A percentile compares a stretch with the other conserved stretches of the same genome.
Conservation (phyloP, 2,797 vertebrate species). For the Jordanella pulchra region DNA sequence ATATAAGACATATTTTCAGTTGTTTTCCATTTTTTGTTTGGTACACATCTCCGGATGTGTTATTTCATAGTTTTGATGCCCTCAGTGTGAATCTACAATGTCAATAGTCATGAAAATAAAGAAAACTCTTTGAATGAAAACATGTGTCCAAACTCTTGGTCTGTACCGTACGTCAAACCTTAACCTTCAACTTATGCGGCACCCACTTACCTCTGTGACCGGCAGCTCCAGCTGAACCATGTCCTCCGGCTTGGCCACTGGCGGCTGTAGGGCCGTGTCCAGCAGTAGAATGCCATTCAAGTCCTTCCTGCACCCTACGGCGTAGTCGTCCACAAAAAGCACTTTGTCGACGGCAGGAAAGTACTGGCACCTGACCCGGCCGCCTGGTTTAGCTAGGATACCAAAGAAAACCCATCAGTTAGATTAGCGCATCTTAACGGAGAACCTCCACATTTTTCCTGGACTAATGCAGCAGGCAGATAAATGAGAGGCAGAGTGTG, state of each 20-base stretch:
- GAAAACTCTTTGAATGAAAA: too few species aligned
- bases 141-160: too few species aligned
- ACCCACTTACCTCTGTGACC: conserved; percentile 90
- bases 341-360: conserved; percentile 98
- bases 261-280: conserved; percentile 97
- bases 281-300: conserved; percentile 97
- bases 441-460: neutral
- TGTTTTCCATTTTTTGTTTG: too few species aligned
- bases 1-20: too few species aligned
- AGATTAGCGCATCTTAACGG: neutral
- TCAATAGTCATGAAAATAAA: too few species aligned
- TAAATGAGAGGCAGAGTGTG: too few species aligned
- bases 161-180: too few species aligned
- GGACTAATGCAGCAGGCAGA: too few species aligned
- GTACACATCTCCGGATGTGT: too few species aligned
- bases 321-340: conserved; percentile 97
- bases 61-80: too few species aligned
- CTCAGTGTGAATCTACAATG: too few species aligned
- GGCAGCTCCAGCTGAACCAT: conserved; percentile 97
- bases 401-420: neutral
- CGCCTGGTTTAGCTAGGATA: conserved; percentile 91
- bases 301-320: conserved; percentile 98
- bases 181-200: neutral
- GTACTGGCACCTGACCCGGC: conserved; percentile 97
- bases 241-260: conserved; percentile 95